A percentile compares a stretch with the other conserved stretches of the same genome.
phyloP scores from a whole-genome alignment of 2,888 invertebrate genomes.

The Gnatocerus cornutus region DNA sequence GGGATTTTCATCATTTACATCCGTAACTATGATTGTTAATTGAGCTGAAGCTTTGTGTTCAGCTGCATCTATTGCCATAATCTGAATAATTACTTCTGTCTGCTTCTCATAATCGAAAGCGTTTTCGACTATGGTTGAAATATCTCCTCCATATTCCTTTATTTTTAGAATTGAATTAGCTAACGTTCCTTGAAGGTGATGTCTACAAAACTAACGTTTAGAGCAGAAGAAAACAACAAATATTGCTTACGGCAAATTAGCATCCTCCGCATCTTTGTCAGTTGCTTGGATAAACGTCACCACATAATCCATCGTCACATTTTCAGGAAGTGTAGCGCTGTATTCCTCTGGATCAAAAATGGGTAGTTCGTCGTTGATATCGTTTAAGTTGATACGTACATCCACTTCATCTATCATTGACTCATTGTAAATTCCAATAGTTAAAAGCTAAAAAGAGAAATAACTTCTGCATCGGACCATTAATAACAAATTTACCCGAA shows the following conservation, averaged over 20 bases:
- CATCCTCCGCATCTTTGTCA: slow-evolving; percentile 76
- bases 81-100: slow-evolving; percentile 72
- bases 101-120: slow-evolving; percentile 79
- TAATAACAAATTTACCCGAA: slow-evolving; percentile 57
- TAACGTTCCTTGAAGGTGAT: slow-evolving; percentile 74
- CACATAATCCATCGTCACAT: slow-evolving; percentile 70
- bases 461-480: slow-evolving; percentile 52
- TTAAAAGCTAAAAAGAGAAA: slow-evolving; percentile 59
- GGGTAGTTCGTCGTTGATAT: slow-evolving; percentile 83
- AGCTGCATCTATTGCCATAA: slow-evolving; percentile 69
- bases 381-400: slow-evolving; percentile 74
- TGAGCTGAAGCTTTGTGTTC: slow-evolving; percentile 73
- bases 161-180: slow-evolving; percentile 68
- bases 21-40: slow-evolving; percentile 76
- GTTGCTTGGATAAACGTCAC: slow-evolving; percentile 75
- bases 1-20: slow-evolving; percentile 85
- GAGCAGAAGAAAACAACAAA: background rate
- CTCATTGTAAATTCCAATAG: slow-evolving; percentile 62
- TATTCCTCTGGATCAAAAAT: slow-evolving; percentile 72
- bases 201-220: slow-evolving; percentile 68
- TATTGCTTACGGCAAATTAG: slow-evolving; percentile 16
- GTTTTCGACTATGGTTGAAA: slow-evolving; percentile 73
- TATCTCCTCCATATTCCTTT: slow-evolving; percentile 73
- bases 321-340: slow-evolving; percentile 74
- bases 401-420: slow-evolving; percentile 61